Evolutionary conservation across 2,797 vertebrate species (phyloP).

Genomic region (Halcyon badia): DNA sequence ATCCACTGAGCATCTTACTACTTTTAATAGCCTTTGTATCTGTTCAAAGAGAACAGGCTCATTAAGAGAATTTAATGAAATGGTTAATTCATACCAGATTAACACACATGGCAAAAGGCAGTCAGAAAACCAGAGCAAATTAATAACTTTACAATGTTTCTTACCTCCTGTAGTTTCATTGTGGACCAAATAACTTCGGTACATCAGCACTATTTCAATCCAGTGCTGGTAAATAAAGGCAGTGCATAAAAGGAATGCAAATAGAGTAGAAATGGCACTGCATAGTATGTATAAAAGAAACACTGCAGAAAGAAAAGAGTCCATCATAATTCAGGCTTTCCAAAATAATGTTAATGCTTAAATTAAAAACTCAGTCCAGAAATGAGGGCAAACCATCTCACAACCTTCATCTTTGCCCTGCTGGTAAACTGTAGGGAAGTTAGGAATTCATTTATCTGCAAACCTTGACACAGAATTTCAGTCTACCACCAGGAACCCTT

Average conservation of each 20-base stretch:
- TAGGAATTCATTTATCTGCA: not conserved
- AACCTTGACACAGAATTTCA: not conserved
- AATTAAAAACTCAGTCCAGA: not conserved
- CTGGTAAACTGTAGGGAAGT: not conserved
- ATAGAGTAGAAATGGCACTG: slow-evolving; percentile 62
- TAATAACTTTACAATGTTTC: not conserved
- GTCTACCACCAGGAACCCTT: not conserved
- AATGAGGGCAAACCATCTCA: not conserved
- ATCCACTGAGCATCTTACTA: not conserved
- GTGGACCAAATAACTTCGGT: slow-evolving; percentile 77
- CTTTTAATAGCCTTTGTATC: not conserved
- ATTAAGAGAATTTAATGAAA: not conserved
- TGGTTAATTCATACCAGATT: not conserved
- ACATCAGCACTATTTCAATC: slow-evolving; percentile 88
- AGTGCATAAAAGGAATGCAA: slow-evolving; percentile 61
- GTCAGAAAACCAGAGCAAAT: not conserved
- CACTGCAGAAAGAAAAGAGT: slow-evolving; percentile 51
- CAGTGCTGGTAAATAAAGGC: slow-evolving; percentile 80
- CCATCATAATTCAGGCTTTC: not conserved
- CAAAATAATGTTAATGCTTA: not conserved
- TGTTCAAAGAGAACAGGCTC: not conserved
- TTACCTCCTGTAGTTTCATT: slow-evolving; percentile 79
- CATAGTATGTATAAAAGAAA: slow-evolving; percentile 63
- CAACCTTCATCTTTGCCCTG: not conserved
- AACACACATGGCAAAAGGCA: not conserved